These are phyloP conservation scores for Sebastes cheni DNA, from an alignment of 2,797 vertebrate genomes.

Conservation along the genomic window DNA sequence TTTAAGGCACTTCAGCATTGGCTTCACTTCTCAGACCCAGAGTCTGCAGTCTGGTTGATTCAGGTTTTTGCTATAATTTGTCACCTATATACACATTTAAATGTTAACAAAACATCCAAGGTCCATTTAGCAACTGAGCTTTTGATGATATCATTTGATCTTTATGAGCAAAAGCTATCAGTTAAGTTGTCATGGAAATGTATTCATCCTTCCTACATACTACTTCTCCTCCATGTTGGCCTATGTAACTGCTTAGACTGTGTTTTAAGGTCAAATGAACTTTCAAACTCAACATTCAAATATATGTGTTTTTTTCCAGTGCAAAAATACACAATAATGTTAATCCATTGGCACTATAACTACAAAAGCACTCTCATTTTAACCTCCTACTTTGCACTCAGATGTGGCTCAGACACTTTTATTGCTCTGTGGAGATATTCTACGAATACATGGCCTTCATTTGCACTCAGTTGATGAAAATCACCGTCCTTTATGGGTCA, in stretches of 20 bases:
- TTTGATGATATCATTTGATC: not conserved
- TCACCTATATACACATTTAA: not conserved
- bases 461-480: constrained; percentile 21
- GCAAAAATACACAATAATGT: not conserved
- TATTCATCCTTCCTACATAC: not conserved
- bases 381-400: constrained; percentile 7
- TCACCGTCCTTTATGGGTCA: not conserved
- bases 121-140: not conserved
- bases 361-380: not conserved
- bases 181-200: not conserved
- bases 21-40: no score
- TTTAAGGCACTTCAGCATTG: no score
- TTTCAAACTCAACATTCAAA: not conserved
- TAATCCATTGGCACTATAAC: not conserved
- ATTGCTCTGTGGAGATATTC: constrained; percentile 4
- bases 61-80: not conserved
- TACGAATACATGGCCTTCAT: constrained; percentile 8
- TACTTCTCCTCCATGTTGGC: not conserved
- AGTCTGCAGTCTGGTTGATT: not conserved
- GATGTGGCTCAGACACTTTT: not conserved
- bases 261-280: not conserved
- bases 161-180: not conserved
- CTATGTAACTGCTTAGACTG: not conserved
- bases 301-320: not conserved
- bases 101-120: not conserved